Evolutionary conservation across 2,888 invertebrate genomes (phyloP).

Genomic region (Pachymerium ferrugineum): DNA sequence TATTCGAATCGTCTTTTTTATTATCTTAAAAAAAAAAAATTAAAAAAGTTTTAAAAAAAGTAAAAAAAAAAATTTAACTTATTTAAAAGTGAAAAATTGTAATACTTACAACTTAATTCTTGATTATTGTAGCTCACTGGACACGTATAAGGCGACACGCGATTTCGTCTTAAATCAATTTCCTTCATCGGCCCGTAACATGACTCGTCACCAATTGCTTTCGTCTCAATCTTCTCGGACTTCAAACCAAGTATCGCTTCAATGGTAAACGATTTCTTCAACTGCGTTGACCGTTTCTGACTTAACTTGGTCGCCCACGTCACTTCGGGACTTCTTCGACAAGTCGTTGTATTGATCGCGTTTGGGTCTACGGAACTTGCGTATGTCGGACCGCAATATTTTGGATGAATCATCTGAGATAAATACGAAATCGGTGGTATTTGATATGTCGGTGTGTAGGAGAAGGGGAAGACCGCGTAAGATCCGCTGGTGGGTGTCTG

Average conservation of each 20-base stretch:
- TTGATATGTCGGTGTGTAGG: too few relatives aligned
- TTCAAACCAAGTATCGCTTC: conserved; percentile 75
- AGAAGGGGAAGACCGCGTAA: too few relatives aligned
- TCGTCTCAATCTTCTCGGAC: too few relatives aligned
- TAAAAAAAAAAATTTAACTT: too few relatives aligned
- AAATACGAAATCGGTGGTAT: too few relatives aligned
- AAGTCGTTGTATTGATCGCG: neutral
- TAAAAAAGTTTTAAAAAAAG: too few relatives aligned
- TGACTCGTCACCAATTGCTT: neutral
- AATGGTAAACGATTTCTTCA: conserved; percentile 70
- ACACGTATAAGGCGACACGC: neutral
- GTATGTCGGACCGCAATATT: too few relatives aligned
- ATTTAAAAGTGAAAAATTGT: too few relatives aligned
- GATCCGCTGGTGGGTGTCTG: too few relatives aligned
- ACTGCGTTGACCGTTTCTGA: neutral
- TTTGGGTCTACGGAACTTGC: too few relatives aligned
- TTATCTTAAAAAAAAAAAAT: neutral
- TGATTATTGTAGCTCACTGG: neutral
- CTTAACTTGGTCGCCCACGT: neutral
- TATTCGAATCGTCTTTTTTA: conserved; percentile 23
- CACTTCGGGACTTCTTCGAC: too few relatives aligned
- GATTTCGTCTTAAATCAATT: neutral
- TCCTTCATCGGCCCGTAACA: conserved; percentile 8
- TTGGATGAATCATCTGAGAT: too few relatives aligned
- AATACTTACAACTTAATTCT: neutral